These are phyloP conservation scores for Artibeus lituratus DNA, from an alignment of 2,797 vertebrate species.

Conservation along the genomic window DNA sequence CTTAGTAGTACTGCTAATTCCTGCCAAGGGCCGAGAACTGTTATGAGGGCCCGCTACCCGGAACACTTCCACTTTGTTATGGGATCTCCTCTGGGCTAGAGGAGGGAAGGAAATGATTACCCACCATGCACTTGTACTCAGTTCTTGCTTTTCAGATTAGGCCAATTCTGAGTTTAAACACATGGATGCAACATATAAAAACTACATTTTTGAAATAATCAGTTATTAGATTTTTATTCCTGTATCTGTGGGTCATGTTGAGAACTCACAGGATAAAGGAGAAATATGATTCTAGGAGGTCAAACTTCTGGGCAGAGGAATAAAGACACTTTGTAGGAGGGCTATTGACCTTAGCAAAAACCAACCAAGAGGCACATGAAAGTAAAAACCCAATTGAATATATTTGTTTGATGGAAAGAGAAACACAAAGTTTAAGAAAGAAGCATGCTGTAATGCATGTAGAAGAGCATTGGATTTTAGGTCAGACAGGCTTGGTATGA, in stretches of 20 bases:
- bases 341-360: neutral
- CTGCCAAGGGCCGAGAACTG: neutral
- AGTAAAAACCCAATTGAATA: neutral
- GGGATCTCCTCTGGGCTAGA: neutral
- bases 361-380: neutral
- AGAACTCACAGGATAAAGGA: constrained; percentile 8
- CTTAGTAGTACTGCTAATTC: neutral
- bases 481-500: neutral
- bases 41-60: neutral
- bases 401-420: neutral
- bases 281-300: neutral
- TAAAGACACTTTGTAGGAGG: neutral
- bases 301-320: neutral
- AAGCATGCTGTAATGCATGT: neutral
- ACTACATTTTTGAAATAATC: neutral
- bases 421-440: neutral
- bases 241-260: neutral
- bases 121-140: neutral
- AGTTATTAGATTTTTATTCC: constrained; percentile 13
- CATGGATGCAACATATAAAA: neutral
- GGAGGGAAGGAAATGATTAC: neutral
- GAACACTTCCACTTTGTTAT: neutral
- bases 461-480: neutral
- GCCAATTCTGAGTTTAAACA: constrained; percentile 4
- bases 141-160: neutral